Base-by-base conservation (phyloP, 2,113 vertebrate genomes). In the Pontoporia blainvillei region DNA sequence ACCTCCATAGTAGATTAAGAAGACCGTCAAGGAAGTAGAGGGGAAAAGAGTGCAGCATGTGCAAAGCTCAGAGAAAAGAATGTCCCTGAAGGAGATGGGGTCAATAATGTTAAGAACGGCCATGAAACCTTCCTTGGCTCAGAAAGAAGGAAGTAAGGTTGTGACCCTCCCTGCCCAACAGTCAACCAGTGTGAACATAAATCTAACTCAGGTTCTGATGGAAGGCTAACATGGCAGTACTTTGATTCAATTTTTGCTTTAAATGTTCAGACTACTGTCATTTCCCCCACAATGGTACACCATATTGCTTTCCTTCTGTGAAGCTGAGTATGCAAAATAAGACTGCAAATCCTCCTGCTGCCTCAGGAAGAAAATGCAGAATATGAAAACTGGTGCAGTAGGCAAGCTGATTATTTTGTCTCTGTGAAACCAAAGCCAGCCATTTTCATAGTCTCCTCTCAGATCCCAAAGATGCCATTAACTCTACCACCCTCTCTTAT, bases 231-330 rank as follows among this genome's bases (percentile, higher is more conserved):
- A 12, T 9, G 69, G 49, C 4, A n/a, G 34, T 66, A 31, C 39
- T 36, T 76, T 0, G 2, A 44, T 36, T 90, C 29, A 12, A 29
- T 54, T 91, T 96, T 75, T 76, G 71, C 49, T 72, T 86, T 90
- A 73, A 82, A 84, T 64, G 6, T 75, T 86, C 52, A 64, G 69
- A 41, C n/a, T 36, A 3, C 12, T 36, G 41, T 86, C 5, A 34
- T 20, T 41, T 12, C 20, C 14, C 10, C 3, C 5, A 4, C 44
- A 12, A 20, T 25, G 12, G 12, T 61, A 12, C 5, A 88, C 49
- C 27, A 17, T 89, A 83, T 49, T 95, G 67, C 78, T 91, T 94
- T 88, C 52, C 78, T 95, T 96, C 81, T 88, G 79, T 67, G 81
- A 81, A 73, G 67, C 18, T 79, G 92, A 54, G 25, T 61, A 29